These are phyloP conservation scores for Gila robusta DNA, from an alignment of 2,797 vertebrate genomes.

Conservation along the genomic window DNA sequence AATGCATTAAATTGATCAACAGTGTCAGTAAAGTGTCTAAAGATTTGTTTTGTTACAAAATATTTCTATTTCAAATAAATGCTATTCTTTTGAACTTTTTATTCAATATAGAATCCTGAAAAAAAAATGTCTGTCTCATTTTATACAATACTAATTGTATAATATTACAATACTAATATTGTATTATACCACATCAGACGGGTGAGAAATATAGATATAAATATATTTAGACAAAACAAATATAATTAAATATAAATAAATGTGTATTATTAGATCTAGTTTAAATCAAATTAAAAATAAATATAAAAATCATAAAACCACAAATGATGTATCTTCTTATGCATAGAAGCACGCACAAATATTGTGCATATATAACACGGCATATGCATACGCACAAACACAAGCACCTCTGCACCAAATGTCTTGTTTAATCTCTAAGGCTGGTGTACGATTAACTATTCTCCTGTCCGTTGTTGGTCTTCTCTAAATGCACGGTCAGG, in stretches of 20 bases:
- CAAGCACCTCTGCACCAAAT: conserved; percentile 4
- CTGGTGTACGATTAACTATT: conserved; percentile 46
- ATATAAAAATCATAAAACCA: not conserved
- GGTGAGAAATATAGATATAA: not conserved
- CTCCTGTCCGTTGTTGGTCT: conserved; percentile 38
- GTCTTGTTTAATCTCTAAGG: conserved; percentile 38
- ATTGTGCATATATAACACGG: not conserved
- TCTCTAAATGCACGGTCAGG: conserved; percentile 82
- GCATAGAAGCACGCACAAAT: no score
- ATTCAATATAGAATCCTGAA: not conserved
- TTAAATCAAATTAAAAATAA: not conserved
- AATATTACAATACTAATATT: not conserved
- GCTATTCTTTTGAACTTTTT: not conserved
- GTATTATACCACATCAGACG: not conserved
- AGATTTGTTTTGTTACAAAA: not conserved
- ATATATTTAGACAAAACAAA: not conserved
- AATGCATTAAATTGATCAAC: not conserved
- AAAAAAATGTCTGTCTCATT: not conserved
- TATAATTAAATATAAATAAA: not conserved
- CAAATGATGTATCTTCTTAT: not conserved
- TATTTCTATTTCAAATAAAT: not conserved
- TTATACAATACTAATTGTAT: not conserved
- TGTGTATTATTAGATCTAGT: not conserved
- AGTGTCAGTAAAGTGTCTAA: not conserved
- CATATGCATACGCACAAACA: not conserved